These are phyloP conservation scores for Gymnocheta viridis DNA, from an alignment of 2,888 invertebrate genomes.

Conservation along the genomic window DNA sequence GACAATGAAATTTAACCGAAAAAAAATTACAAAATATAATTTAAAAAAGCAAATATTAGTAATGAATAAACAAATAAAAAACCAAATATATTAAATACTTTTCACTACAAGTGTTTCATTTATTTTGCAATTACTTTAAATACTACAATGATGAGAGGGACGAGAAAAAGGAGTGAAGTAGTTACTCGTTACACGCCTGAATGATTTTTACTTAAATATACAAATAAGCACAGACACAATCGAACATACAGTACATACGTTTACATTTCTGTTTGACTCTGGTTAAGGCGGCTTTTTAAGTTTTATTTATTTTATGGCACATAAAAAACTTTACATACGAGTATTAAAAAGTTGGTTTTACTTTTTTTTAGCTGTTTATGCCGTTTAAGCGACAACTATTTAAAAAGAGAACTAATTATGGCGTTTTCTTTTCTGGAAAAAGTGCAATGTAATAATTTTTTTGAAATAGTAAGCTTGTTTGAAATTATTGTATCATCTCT, in stretches of 20 bases:
- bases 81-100: slow-evolving; percentile 44
- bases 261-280: neutral
- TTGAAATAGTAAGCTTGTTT: too few species aligned
- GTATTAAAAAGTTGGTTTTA: neutral
- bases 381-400: slow-evolving; percentile 7
- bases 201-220: slow-evolving; percentile 31
- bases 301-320: slow-evolving; percentile 21
- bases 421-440: too few species aligned
- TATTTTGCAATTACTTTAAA: slow-evolving; percentile 62
- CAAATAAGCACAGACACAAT: neutral
- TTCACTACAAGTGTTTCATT: slow-evolving; percentile 62
- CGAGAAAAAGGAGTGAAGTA: neutral
- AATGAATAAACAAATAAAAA: slow-evolving; percentile 19
- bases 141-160: slow-evolving; percentile 14
- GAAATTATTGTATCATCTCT: too few species aligned
- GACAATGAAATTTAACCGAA: slow-evolving; percentile 56
- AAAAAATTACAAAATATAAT: slow-evolving; percentile 18
- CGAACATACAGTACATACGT: neutral
- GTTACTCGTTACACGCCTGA: slow-evolving; percentile 5
- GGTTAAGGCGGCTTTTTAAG: slow-evolving; percentile 33
- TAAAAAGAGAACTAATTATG: too few species aligned
- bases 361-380: neutral
- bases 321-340: slow-evolving; percentile 11
- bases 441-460: too few species aligned
- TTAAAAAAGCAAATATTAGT: slow-evolving; percentile 1